Evolutionary conservation across 2,797 vertebrate species (phyloP).

Genomic region (Platyrinchus mystaceus): DNA sequence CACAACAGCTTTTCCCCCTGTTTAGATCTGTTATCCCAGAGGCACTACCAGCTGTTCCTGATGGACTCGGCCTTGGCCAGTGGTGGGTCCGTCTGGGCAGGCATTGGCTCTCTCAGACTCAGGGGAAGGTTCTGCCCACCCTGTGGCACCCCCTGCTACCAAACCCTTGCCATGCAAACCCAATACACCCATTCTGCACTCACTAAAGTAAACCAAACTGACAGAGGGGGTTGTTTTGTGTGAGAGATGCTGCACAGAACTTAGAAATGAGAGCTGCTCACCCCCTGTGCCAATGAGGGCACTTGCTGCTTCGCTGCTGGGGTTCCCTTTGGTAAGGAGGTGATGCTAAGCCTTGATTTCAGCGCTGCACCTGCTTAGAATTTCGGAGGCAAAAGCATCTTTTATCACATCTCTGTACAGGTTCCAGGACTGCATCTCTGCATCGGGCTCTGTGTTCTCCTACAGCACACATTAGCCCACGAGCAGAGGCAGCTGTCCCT

Average conservation of each 20-base stretch:
- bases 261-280: background rate
- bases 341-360: background rate
- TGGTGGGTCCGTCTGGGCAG: rapidly evolving
- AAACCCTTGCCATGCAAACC: background rate
- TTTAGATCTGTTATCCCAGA: background rate
- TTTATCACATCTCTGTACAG: background rate
- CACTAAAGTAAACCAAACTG: background rate
- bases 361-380: background rate
- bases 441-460: background rate
- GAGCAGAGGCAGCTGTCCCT: conserved; percentile 10
- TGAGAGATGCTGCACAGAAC: background rate
- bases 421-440: background rate
- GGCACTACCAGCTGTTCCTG: rapidly evolving
- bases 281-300: background rate
- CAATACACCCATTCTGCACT: background rate
- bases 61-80: rapidly evolving
- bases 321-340: background rate
- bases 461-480: background rate
- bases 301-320: background rate
- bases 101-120: rapidly evolving
- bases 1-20: background rate
- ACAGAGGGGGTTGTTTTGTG: background rate
- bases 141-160: background rate
- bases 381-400: background rate
- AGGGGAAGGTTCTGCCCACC: background rate